phyloP scores from a whole-genome alignment of 2,888 invertebrate species.

The Agonopterix arenella region DNA sequence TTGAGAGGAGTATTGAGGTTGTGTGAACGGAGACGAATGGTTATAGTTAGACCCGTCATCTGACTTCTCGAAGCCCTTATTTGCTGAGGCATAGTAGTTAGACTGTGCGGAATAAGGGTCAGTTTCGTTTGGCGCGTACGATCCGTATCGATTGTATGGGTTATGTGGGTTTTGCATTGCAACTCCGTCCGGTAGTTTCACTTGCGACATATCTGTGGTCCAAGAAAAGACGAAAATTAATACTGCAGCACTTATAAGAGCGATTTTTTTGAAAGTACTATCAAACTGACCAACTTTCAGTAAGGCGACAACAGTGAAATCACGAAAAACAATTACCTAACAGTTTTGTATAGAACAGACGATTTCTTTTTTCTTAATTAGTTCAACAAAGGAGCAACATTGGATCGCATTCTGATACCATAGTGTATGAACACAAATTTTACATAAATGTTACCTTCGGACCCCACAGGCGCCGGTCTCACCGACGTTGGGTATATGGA shows the following conservation, averaged over 20 bases:
- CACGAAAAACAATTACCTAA: too few species aligned
- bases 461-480: constrained; percentile 84
- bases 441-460: constrained; percentile 69
- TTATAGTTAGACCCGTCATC: constrained; percentile 37
- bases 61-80: constrained; percentile 43
- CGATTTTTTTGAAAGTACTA: too few species aligned
- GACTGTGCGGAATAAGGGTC: constrained; percentile 36
- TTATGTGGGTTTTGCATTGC: constrained; percentile 34
- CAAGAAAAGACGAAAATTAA: constrained; percentile 15
- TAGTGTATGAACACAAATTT: not conserved
- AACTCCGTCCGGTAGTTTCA: constrained; percentile 58
- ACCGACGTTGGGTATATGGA: constrained; percentile 78
- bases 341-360: too few species aligned
- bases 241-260: too few species aligned
- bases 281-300: too few species aligned
- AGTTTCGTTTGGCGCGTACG: constrained; percentile 37
- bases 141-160: constrained; percentile 43
- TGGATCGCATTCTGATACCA: too few species aligned
- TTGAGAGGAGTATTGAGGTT: constrained; percentile 46
- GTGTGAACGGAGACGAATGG: constrained; percentile 50
- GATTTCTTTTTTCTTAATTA: too few species aligned
- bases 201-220: constrained; percentile 54
- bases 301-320: too few species aligned
- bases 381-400: too few species aligned
- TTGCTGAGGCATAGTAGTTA: constrained; percentile 38